Evolutionary conservation across 2,888 invertebrate species (phyloP).

Genomic region (Dilophus febrilis): DNA sequence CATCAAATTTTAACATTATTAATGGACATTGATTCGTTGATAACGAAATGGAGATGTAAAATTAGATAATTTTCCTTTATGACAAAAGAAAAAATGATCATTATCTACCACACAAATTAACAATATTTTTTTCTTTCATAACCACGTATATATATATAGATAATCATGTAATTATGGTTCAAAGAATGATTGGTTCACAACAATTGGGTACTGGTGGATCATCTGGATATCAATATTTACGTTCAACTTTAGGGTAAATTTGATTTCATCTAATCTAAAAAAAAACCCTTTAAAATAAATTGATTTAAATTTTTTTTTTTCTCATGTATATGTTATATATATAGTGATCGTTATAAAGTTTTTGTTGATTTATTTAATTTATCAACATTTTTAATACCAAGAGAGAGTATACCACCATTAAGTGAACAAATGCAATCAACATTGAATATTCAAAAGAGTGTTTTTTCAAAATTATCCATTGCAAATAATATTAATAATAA

Average conservation of each 20-base stretch:
- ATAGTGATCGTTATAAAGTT: conserved; percentile 94
- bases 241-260: conserved; percentile 80
- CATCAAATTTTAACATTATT: conserved; percentile 85
- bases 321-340: too few relatives aligned
- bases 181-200: conserved; percentile 95
- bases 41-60: conserved; percentile 98
- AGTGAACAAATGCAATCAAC: conserved; percentile 65
- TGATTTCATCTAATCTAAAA: conserved; percentile 1
- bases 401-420: conserved; percentile 76
- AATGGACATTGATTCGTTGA: conserved; percentile 95
- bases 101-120: too few relatives aligned
- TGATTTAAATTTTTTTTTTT: conserved; percentile 14
- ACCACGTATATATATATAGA: conserved; percentile 40
- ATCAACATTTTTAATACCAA: conserved; percentile 88
- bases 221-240: conserved; percentile 92
- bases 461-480: too few relatives aligned
- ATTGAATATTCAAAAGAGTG: conserved; percentile 29
- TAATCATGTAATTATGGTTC: conserved; percentile 96
- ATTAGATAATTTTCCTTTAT: too few relatives aligned
- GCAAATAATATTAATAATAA: too few relatives aligned
- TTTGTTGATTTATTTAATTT: conserved; percentile 95
- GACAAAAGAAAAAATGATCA: too few relatives aligned
- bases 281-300: neutral
- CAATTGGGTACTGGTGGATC: conserved; percentile 95
- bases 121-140: neutral